These are phyloP conservation scores for Hydractinia echinata DNA, from an alignment of 30 jellyfish, hydroid and myxozoan genomes.

Conservation along the genomic window DNA sequence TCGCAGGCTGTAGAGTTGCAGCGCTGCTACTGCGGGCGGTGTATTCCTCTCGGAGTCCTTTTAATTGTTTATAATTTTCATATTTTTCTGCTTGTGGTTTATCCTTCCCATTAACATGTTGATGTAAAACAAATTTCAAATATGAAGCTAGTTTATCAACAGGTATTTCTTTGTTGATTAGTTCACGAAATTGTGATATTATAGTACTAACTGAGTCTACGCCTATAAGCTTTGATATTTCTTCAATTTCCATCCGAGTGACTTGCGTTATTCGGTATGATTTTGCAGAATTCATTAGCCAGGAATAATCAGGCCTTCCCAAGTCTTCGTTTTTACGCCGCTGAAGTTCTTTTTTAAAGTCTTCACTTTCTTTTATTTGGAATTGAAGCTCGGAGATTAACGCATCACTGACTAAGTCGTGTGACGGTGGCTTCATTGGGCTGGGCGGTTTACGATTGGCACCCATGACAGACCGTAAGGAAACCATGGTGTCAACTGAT, in stretches of 20 bases:
- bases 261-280: conserved; percentile 13
- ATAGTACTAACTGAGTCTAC: neutral
- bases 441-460: neutral
- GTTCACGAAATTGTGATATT: neutral
- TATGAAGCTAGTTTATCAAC: neutral
- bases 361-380: neutral
- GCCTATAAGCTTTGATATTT: conserved; percentile 5
- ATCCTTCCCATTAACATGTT: neutral
- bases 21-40: conserved; percentile 4
- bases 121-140: conserved; percentile 1
- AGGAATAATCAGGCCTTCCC: conserved; percentile 21
- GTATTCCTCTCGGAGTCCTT: neutral
- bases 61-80: neutral
- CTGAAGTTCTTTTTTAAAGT: neutral
- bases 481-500: neutral
- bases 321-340: neutral
- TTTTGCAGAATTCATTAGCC: conserved; percentile 14
- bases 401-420: conserved; percentile 5
- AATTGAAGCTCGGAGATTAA: conserved; percentile 2
- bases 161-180: neutral
- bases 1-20: neutral
- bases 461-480: neutral
- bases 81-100: neutral
- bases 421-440: neutral
- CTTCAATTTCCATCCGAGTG: conserved; percentile 18